A percentile compares a stretch with the other conserved stretches of the same genome.
These are phyloP conservation scores for Perizoma flavofasciatum DNA, from an alignment of 2,888 invertebrate species.

Conservation along the genomic window DNA sequence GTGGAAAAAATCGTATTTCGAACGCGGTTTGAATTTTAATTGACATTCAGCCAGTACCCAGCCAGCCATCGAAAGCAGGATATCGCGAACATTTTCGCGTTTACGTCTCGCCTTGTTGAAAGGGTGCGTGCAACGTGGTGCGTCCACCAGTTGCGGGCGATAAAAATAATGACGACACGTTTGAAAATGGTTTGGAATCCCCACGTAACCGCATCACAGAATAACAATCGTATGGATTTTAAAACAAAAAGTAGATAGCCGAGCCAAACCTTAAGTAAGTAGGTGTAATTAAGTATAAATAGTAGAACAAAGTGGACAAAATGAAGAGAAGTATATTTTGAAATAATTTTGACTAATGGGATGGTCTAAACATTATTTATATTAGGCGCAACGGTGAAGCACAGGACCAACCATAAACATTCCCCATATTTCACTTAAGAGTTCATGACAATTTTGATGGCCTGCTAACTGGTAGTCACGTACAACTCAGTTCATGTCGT, in stretches of 20 bases:
- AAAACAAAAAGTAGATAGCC: not conserved
- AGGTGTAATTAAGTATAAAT: too few species aligned
- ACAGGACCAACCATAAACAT: slow-evolving; percentile 14
- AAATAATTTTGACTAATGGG: too few species aligned
- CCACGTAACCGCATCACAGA: slow-evolving; percentile 43
- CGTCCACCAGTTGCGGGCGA: slow-evolving; percentile 64
- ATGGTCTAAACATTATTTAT: too few species aligned
- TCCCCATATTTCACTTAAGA: slow-evolving; percentile 31
- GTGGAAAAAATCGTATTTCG: slow-evolving; percentile 83
- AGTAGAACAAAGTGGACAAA: too few species aligned
- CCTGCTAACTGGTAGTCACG: slow-evolving; percentile 61
- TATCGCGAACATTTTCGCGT: slow-evolving; percentile 70
- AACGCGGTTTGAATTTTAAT: slow-evolving; percentile 85
- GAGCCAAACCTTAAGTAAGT: too few species aligned
- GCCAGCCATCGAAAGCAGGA: slow-evolving; percentile 56
- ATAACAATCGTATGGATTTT: slow-evolving; percentile 16
- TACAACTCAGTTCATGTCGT: slow-evolving; percentile 68
- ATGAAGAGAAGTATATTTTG: too few species aligned
- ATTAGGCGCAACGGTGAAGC: not conserved
- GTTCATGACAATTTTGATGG: slow-evolving; percentile 43
- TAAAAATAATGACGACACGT: slow-evolving; percentile 55
- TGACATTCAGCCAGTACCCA: slow-evolving; percentile 73
- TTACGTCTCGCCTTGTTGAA: slow-evolving; percentile 57
- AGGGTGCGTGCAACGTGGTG: slow-evolving; percentile 51
- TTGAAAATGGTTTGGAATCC: slow-evolving; percentile 26